Base-by-base conservation (phyloP, 2,888 invertebrate genomes). In the Nemoura dubitans region DNA sequence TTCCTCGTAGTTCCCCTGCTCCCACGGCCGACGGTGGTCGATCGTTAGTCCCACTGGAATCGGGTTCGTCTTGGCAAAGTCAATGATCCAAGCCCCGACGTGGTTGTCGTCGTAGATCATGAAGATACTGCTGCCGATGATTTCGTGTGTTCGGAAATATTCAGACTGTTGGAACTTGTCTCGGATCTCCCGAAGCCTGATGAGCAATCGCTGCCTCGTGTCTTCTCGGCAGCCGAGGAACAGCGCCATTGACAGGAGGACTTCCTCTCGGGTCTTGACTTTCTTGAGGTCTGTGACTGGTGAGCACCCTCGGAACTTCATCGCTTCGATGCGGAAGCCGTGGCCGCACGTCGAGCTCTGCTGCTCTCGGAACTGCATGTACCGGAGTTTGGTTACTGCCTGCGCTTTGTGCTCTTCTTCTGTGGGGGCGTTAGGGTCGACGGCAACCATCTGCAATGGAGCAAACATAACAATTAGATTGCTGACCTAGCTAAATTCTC, bases 261-360 rank as follows among this genome's bases (percentile, higher is more conserved):
- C 95, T 90, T 98, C 96, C 30, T 94, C 94, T 86, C 94, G 94
- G 83, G 95, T 96, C 89, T 96, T 96, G 42, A 98, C 95, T 89
- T 95, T 97, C 92, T 98, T 98, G 88, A 98, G 92, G 91, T 98
- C 97, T 85, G 96, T 97, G 28, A 97, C 95, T 0, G 97, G 97
- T 0, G 95, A 94, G 88, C 95, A 94, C 28, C 97, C 96, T 21
- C 96, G 95, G 90, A 97, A 93, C 93, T 98, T 97, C 91, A 99
- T 95, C 0, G 98, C 99, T 92, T 99, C 99, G 90, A 99, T 97
- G 89, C 99, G 94, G 92, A 99, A 99, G 2, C 99, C 99, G 90
- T 98, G 96, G 87, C 96, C 94, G 88, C 98, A 97, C 0, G 98
- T 97, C 1, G 98, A 98, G 88, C 98, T 98, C 91, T 97, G 96